Base-by-base conservation (phyloP, 2,113 vertebrate genomes). In the Colinus virginianus region DNA sequence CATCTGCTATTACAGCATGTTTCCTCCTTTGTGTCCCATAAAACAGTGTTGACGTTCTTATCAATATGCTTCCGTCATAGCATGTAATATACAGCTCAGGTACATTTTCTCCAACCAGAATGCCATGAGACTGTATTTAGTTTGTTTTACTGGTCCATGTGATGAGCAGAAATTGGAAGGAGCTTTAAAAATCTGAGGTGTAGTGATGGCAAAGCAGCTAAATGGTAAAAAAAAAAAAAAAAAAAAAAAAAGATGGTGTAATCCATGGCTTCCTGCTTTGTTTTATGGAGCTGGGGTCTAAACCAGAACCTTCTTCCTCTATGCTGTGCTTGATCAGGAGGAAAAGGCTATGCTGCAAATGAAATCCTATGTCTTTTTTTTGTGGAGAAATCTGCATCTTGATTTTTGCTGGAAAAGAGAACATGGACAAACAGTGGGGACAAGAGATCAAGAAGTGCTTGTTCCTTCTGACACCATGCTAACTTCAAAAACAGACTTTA, bases 21-120 rank as follows among this genome's bases (percentile, higher is more conserved):
- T 95, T 87, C 92, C 87, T 45, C 68, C 49, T 92, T 79, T 79
- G 82, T 90, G 61, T 83, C 87, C 63, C 70, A 74, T 90, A 94
- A 95, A 91, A 84, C 38, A 85, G 28, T 38, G 36, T 28, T 22
- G 59, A 59, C 59, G 46, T 87, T 94, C 55, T 61, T 92, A 78
- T 87, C 84, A 77, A n/a, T 67, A 7, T 19, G 36, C 59, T 51
- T 92, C 75, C 84, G 82, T 70, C 58, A 21, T 5, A 16, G 8
- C 30, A 3, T 34, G 74, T 78, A 38, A 42, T 58, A 30, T 23
- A 58, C 16, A 19, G 36, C 30, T 84, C 28, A 58, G 7, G 42
- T 13, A 6, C 25, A 4, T 72, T 66, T 32, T 26, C 67, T 82
- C 67, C 45, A 53, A 45, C 36, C 51, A 26, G 45, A 36, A 32